Conservation (phyloP, 2,888 invertebrate genomes). For the Synergus laeviventris region DNA sequence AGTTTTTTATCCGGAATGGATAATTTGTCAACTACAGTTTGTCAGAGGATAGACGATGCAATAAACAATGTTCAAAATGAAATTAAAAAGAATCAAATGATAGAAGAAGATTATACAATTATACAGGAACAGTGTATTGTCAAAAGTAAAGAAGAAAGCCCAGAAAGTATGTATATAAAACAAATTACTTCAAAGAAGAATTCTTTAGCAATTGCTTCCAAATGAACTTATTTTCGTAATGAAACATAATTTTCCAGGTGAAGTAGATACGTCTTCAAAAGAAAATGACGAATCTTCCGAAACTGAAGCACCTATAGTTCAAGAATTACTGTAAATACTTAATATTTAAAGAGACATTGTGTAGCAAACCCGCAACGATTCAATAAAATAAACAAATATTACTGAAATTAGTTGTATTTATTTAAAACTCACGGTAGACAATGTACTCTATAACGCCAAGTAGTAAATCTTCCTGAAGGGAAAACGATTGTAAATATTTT, state of each 20-base stretch:
- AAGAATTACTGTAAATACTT: background rate
- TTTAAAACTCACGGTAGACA: background rate
- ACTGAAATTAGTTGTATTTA: background rate
- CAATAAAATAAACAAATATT: background rate
- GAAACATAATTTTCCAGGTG: background rate
- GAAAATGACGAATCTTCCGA: background rate
- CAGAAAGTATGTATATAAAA: conserved; percentile 46
- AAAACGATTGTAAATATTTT: background rate
- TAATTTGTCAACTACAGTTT: conserved; percentile 65
- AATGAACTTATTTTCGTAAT: background rate
- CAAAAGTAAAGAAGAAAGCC: conserved; percentile 48
- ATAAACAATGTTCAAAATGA: conserved; percentile 62
- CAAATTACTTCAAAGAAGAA: background rate
- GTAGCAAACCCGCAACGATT: background rate
- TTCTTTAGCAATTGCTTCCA: background rate
- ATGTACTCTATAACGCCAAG: background rate
- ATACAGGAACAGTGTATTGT: conserved; percentile 66
- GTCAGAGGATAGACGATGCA: conserved; percentile 70
- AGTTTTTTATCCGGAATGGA: conserved; percentile 71
- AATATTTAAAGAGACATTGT: background rate
- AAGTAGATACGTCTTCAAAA: background rate
- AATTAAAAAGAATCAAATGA: conserved; percentile 55
- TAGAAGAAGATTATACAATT: conserved; percentile 66
- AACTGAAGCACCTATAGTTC: background rate
- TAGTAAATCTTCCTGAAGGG: background rate